These are phyloP conservation scores for Myotis lucifugus DNA, from an alignment of 2,113 vertebrate genomes.

Conservation along the genomic window DNA sequence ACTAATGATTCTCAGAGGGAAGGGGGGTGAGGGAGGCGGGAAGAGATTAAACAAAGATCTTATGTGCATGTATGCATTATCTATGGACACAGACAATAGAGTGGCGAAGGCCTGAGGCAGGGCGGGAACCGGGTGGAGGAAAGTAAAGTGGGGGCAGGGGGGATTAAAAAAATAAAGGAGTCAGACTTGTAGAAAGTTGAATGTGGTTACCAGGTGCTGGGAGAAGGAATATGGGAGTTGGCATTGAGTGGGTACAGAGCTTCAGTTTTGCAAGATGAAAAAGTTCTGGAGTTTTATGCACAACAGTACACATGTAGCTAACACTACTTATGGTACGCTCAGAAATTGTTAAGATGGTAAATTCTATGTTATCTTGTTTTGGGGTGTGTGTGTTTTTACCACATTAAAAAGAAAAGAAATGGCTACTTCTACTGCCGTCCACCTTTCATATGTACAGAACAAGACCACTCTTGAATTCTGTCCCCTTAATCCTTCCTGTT, in stretches of 20 bases:
- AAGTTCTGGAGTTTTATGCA: background rate
- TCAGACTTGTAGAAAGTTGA: background rate
- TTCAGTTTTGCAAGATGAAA: conserved; percentile 12
- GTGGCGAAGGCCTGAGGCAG: too few relatives aligned
- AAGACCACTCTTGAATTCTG: background rate
- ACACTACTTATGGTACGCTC: background rate
- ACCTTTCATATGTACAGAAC: background rate
- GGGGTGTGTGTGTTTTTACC: background rate
- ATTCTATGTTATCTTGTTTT: background rate
- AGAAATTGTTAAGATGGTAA: background rate
- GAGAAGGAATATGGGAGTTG: background rate
- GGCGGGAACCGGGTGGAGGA: too few relatives aligned
- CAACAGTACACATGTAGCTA: background rate
- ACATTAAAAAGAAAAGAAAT: background rate
- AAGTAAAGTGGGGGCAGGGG: too few relatives aligned
- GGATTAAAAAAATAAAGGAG: background rate
- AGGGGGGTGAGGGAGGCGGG: too few relatives aligned
- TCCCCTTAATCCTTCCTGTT: background rate
- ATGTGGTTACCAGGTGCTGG: background rate
- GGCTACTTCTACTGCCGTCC: background rate
- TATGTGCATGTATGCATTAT: too few relatives aligned
- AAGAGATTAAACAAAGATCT: too few relatives aligned
- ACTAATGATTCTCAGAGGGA: too few relatives aligned
- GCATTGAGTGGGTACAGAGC: background rate
- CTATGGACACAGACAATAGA: too few relatives aligned